Evolutionary conservation across 1,140 invertebrate species (phyloP), one percentile per base, ranked within the genome.

Genomic region (Aphelinus certus): DNA sequence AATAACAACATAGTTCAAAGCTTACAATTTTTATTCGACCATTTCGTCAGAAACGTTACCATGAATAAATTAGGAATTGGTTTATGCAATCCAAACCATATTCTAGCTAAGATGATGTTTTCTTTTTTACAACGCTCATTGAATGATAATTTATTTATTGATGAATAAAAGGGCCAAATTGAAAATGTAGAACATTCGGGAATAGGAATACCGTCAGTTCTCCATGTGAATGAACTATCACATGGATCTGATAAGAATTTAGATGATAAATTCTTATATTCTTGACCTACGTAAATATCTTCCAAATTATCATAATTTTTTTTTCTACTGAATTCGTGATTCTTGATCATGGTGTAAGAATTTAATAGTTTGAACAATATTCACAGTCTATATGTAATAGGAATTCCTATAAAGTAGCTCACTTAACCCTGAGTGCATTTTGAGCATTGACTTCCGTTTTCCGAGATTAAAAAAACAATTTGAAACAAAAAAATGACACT

Each of bases 131-230:
- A 60, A 10, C 57, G 9, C 3, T 26, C n/a, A 4, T 60, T 60
- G 42, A 7, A 60, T 7, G 57, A n/a, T 3, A 60, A 26, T 63
- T 55, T 60, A 58, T 62, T 55, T 26, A 72, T 49, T 6, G 42
- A 3, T 5, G 53, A 53, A 67, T 51, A 67, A 26, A 67, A 49
- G 9, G 65, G 65, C 65, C 65, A 67, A 53, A 67, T 51, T 47
- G 47, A 53, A 67, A 53, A 49, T 46, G 1, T 64, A 46, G 63
- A 64, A 6, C 43, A 64, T 64, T 47, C 1, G 46, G 48, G 48
- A 46, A 48, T 26, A 26, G 26, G 26, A 26, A 26, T 26, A 26
- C 26, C 26, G 26, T 26, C 26, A 26, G 26, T 26, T n/a, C 26
- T n/a, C 57, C 57, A 60, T 3, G 42, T 60, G 26, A 60, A 60